These are phyloP conservation scores for Lasiurus cinereus DNA, from an alignment of 2,113 vertebrate species.

Conservation along the genomic window DNA sequence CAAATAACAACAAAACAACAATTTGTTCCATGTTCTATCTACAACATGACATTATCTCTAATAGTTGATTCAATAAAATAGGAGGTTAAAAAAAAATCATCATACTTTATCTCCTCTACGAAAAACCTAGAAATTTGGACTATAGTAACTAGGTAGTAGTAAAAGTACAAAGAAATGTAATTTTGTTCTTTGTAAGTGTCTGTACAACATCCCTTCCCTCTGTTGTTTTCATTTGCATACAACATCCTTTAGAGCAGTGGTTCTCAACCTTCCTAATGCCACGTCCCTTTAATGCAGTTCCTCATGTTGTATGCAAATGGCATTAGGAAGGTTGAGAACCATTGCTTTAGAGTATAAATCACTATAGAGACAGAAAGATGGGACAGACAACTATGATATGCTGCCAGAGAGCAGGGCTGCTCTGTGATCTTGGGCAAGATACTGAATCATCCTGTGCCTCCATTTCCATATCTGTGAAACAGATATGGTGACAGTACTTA, in stretches of 20 bases:
- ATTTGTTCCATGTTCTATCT: background rate
- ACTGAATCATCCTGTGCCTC: background rate
- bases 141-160: background rate
- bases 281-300: too few species aligned
- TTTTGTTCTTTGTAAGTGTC: slow-evolving; percentile 34
- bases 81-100: background rate
- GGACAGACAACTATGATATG: background rate
- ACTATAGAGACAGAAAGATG: background rate
- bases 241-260: background rate
- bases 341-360: background rate
- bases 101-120: background rate
- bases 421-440: background rate
- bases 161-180: slow-evolving; percentile 19
- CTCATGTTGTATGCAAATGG: too few species aligned
- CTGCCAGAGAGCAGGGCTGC: background rate
- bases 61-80: slow-evolving; percentile 23
- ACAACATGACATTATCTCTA: background rate
- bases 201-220: background rate
- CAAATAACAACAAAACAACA: background rate
- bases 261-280: too few species aligned
- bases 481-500: background rate
- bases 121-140: background rate
- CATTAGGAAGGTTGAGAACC: too few species aligned
- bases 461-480: slow-evolving; percentile 10
- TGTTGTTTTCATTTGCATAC: background rate